Conservation (phyloP, 2,888 invertebrate genomes). For the Polietes domitor region DNA sequence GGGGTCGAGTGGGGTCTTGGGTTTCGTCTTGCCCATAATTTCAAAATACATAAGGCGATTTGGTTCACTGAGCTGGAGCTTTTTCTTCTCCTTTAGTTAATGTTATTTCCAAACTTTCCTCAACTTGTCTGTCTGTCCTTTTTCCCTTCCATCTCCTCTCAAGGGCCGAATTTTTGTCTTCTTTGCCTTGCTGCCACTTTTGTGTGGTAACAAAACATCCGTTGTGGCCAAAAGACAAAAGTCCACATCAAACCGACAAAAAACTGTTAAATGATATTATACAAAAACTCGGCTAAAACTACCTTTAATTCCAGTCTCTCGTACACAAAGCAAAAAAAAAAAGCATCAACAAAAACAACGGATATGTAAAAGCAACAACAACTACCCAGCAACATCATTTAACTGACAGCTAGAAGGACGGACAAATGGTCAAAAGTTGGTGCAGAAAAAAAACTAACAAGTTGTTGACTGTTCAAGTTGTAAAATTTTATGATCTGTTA, state of each 20-base stretch:
- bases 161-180: neutral
- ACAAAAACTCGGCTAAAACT: constrained; percentile 8
- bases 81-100: too few relatives aligned
- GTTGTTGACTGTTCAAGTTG: constrained; percentile 28
- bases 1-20: too few relatives aligned
- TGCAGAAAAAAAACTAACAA: neutral
- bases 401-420: neutral
- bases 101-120: too few relatives aligned
- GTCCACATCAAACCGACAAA: neutral
- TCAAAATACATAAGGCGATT: too few relatives aligned
- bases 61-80: too few relatives aligned
- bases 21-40: too few relatives aligned
- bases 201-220: constrained; percentile 8
- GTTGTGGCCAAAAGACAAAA: neutral
- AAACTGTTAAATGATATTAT: constrained; percentile 21
- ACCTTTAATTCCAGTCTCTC: neutral
- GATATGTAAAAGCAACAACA: constrained; percentile 20
- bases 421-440: neutral
- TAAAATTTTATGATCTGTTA: constrained; percentile 61
- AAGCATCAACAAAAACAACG: constrained; percentile 9
- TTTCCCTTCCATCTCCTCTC: neutral
- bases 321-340: neutral
- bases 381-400: neutral
- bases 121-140: too few relatives aligned
- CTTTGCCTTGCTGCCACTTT: neutral